Conservation (phyloP, 1,140 invertebrate species). For the Mercenaria mercenaria region DNA sequence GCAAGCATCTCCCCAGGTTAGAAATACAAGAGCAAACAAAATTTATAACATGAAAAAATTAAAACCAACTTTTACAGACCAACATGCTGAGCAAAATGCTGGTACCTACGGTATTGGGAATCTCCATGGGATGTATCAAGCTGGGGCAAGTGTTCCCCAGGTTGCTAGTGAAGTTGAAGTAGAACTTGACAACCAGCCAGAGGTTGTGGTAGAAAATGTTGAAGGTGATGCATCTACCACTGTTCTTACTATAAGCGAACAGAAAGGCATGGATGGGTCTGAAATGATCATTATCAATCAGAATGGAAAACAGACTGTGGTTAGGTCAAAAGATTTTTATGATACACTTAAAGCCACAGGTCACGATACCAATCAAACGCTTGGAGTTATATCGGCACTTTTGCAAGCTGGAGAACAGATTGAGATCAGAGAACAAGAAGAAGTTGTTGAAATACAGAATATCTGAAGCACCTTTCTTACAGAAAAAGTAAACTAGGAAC, state of each 20-base stretch:
- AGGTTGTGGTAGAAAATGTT: slow-evolving; percentile 56
- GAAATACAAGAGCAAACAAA: slow-evolving; percentile 45
- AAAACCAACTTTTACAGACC: neutral
- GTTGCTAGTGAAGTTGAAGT: slow-evolving; percentile 47
- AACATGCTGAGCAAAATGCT: neutral
- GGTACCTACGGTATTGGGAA: neutral
- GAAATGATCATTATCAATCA: slow-evolving; percentile 54
- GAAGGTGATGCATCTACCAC: neutral
- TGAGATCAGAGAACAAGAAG: slow-evolving; percentile 47
- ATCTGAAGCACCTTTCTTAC: too few species aligned
- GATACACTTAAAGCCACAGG: slow-evolving; percentile 37
- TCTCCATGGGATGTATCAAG: neutral
- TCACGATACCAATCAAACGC: slow-evolving; percentile 42
- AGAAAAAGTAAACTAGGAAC: too few species aligned
- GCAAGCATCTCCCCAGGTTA: slow-evolving; percentile 44
- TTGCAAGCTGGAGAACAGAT: slow-evolving; percentile 59
- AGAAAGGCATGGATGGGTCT: neutral
- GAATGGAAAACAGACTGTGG: slow-evolving; percentile 42
- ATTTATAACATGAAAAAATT: slow-evolving; percentile 42
- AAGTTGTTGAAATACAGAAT: slow-evolving; percentile 50
- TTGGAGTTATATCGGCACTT: slow-evolving; percentile 50
- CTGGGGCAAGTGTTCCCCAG: neutral
- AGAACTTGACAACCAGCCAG: neutral
- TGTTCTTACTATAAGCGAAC: slow-evolving; percentile 13
- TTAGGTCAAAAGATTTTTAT: slow-evolving; percentile 59